These are phyloP conservation scores for Taxidea taxus DNA, from an alignment of 2,113 vertebrate species.

Conservation along the genomic window DNA sequence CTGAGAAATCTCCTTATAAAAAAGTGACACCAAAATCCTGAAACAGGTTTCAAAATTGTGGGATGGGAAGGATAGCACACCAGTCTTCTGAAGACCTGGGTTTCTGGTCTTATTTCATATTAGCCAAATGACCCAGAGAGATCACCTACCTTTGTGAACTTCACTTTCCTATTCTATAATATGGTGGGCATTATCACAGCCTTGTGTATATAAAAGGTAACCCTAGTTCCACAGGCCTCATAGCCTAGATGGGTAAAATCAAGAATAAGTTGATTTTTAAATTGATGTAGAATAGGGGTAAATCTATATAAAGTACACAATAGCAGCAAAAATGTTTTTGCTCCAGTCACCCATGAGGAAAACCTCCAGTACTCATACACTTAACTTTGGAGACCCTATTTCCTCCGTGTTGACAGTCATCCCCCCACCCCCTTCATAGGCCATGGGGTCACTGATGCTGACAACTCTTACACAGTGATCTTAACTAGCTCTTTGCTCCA, in stretches of 20 bases:
- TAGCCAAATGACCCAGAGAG: background rate
- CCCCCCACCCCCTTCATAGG: too few relatives aligned
- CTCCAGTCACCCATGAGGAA: background rate
- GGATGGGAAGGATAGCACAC: background rate
- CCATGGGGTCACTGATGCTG: background rate
- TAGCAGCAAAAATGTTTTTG: background rate
- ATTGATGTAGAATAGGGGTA: background rate
- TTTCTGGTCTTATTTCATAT: background rate
- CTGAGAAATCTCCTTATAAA: background rate
- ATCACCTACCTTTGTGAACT: background rate
- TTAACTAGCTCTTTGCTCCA: background rate
- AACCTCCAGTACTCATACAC: background rate
- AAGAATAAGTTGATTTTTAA: background rate
- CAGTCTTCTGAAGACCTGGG: background rate
- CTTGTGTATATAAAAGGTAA: background rate
- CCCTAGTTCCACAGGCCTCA: background rate
- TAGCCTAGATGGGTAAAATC: too few relatives aligned
- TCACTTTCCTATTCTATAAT: background rate
- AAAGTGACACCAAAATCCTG: background rate
- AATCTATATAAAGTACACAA: background rate
- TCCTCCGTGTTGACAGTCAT: background rate
- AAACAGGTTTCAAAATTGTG: background rate
- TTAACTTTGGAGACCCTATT: background rate
- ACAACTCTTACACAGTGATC: background rate
- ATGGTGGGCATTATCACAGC: background rate